These are phyloP conservation scores for Chionis minor DNA, from an alignment of 2,113 vertebrate species.

Conservation along the genomic window DNA sequence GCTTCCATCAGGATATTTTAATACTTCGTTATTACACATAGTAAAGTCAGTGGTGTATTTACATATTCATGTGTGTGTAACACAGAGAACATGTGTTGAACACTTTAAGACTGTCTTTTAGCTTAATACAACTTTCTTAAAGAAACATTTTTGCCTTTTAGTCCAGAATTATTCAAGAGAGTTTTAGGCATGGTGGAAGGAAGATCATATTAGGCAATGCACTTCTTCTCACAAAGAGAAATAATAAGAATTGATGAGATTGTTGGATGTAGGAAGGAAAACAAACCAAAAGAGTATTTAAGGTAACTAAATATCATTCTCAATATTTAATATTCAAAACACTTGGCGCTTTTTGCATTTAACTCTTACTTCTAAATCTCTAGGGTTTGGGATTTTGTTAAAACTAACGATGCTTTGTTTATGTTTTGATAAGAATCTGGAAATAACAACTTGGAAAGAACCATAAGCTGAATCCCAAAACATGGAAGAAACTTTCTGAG, in stretches of 20 bases:
- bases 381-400: neutral
- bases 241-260: neutral
- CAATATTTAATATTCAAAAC: neutral
- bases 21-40: neutral
- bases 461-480: neutral
- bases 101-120: neutral
- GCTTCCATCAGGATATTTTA: neutral
- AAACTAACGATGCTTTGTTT: neutral
- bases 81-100: neutral
- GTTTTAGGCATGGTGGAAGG: neutral
- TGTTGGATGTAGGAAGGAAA: neutral
- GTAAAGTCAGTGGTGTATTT: neutral
- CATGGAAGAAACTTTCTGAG: neutral
- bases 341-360: neutral
- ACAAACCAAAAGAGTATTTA: neutral
- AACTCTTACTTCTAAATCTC: neutral
- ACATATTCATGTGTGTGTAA: neutral
- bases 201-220: neutral
- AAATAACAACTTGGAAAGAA: neutral
- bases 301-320: neutral
- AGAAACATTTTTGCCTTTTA: neutral
- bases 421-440: neutral
- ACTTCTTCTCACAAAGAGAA: neutral
- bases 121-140: neutral
- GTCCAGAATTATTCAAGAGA: neutral